These are phyloP conservation scores for Gephyroberyx darwinii DNA, from an alignment of 2,797 vertebrate species.

Conservation along the genomic window DNA sequence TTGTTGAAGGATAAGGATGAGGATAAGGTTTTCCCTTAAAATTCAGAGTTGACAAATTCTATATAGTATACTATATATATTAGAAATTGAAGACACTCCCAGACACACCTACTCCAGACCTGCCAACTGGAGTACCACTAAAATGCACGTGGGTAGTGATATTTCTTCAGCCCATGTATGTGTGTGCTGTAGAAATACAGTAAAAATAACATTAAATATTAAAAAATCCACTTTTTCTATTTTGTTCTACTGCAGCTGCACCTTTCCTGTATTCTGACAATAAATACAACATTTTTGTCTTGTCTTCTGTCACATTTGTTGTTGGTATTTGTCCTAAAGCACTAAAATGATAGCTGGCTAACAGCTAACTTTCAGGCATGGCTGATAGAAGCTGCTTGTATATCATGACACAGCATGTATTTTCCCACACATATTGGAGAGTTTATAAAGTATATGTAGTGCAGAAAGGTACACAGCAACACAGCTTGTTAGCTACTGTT, in stretches of 20 bases:
- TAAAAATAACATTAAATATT: not conserved
- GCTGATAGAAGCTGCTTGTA: not conserved
- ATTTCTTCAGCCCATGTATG: no score
- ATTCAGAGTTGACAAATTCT: no score
- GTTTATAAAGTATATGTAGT: no score
- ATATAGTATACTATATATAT: not conserved
- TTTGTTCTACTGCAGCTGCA: no score
- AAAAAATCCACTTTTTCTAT: no score
- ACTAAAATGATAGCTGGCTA: not conserved
- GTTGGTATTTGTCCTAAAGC: not conserved
- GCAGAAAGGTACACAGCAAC: not conserved
- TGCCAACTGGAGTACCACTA: no score
- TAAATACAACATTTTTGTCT: not conserved
- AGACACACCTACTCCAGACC: no score
- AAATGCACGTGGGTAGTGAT: no score
- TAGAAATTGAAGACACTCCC: no score
- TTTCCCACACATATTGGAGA: not conserved
- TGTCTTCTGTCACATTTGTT: not conserved
- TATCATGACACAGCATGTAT: not conserved
- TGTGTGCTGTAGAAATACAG: no score
- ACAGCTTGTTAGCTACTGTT: no score
- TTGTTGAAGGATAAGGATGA: not conserved
- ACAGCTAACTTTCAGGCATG: not conserved
- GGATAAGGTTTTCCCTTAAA: not conserved
- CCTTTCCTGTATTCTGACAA: no score